Percentiles rank a stretch among this genome's conserved stretches.
Evolutionary conservation across 1,140 invertebrate species (phyloP).

Genomic region (Dolichoris vasculosae): DNA sequence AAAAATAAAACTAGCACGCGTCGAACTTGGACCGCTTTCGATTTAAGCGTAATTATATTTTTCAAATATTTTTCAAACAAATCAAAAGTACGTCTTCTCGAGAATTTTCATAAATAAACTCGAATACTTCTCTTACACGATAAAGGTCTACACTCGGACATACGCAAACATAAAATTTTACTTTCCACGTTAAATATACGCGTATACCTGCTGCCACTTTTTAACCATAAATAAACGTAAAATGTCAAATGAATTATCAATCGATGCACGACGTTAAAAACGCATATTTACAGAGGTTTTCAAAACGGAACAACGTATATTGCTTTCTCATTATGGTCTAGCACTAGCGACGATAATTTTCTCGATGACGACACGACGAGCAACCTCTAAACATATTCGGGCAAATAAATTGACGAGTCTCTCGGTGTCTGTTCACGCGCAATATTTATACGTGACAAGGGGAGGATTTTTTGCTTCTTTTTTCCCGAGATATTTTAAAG

Average conservation of each 20-base stretch:
- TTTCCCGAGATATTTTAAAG: background rate
- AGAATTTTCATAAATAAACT: slow-evolving; percentile 5
- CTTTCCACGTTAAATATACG: background rate
- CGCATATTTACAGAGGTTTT: background rate
- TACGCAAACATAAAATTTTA: background rate
- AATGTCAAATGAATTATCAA: background rate
- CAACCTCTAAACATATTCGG: background rate
- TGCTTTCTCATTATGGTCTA: background rate
- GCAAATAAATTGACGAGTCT: background rate
- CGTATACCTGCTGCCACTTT: background rate
- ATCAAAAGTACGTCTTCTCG: background rate
- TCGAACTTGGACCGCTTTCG: too few species aligned
- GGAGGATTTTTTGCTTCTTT: background rate
- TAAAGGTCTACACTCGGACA: background rate
- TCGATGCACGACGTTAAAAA: too few species aligned
- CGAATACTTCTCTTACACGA: background rate
- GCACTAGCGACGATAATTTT: background rate
- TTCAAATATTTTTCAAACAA: too few species aligned
- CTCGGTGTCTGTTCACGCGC: background rate
- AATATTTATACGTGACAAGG: slow-evolving; percentile 1
- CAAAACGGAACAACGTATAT: background rate
- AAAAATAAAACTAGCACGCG: too few species aligned
- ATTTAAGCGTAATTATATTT: too few species aligned
- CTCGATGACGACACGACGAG: background rate
- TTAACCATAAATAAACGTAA: background rate